These are phyloP conservation scores for Muschampia plurimacula DNA, from an alignment of 2,888 invertebrate genomes.

Conservation along the genomic window DNA sequence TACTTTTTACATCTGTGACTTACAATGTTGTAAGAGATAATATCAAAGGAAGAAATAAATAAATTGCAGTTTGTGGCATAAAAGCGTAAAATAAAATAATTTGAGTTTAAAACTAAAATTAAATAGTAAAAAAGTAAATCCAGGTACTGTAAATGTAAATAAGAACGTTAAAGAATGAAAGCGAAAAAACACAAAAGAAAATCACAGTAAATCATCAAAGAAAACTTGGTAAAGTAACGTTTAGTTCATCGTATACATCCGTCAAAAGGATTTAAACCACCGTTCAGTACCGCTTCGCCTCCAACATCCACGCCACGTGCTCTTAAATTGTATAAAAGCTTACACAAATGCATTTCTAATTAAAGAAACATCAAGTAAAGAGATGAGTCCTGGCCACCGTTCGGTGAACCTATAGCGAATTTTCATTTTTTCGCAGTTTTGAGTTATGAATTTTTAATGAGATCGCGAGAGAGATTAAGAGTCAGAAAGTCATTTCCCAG, in stretches of 20 bases:
- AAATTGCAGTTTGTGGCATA: no score
- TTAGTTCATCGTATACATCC: conserved; percentile 24
- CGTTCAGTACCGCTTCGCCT: conserved; percentile 6
- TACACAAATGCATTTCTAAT: conserved; percentile 39
- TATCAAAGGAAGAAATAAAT: no score
- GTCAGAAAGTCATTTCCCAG: conserved; percentile 86
- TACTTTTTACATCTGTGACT: no score
- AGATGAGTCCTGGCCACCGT: conserved; percentile 38
- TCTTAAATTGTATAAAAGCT: conserved; percentile 35
- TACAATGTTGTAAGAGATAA: no score
- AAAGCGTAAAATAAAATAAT: no score
- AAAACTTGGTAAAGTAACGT: conserved; percentile 15
- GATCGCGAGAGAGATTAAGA: conserved; percentile 87
- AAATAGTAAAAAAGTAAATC: neutral
- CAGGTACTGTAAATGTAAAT: neutral
- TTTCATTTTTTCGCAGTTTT: conserved; percentile 84
- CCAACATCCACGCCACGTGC: conserved; percentile 33
- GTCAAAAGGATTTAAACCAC: conserved; percentile 9
- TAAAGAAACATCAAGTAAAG: conserved; percentile 39
- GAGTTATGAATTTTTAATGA: conserved; percentile 88
- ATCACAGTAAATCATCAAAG: neutral
- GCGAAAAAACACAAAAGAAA: neutral
- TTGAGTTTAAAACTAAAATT: no score
- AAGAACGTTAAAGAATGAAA: no score
- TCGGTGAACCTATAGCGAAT: conserved; percentile 65